A percentile compares a stretch with the other conserved stretches of the same genome.
Evolutionary conservation across 2,797 vertebrate genomes (phyloP).

Genomic region (Ctenosaura bakeri): DNA sequence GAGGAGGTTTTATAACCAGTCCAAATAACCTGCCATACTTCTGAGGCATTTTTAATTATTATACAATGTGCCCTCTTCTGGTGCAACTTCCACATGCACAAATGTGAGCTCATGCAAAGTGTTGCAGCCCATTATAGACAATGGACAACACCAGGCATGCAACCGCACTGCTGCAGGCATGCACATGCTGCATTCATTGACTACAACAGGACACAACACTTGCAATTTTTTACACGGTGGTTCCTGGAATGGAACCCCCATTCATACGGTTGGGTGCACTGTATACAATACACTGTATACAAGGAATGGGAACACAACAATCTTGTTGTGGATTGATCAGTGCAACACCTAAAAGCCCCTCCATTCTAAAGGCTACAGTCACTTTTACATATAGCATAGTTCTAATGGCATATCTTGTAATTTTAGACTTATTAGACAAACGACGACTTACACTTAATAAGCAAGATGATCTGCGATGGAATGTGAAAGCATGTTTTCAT

Average conservation of each 20-base stretch:
- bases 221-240: too few relatives aligned
- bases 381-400: background rate
- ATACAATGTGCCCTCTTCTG: too few relatives aligned
- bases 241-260: too few relatives aligned
- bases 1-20: background rate
- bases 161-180: too few relatives aligned
- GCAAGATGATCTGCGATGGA: background rate
- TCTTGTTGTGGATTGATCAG: background rate
- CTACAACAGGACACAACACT: too few relatives aligned
- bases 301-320: background rate
- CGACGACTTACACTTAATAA: background rate
- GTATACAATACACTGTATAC: background rate
- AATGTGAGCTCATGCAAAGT: too few relatives aligned
- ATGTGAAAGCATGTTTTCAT: background rate
- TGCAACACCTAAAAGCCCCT: background rate
- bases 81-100: too few relatives aligned
- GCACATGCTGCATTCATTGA: too few relatives aligned
- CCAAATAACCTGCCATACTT: background rate
- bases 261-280: too few relatives aligned
- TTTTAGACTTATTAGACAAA: background rate
- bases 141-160: too few relatives aligned
- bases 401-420: background rate
- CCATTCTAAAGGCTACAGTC: background rate
- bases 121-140: too few relatives aligned
- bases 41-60: background rate